Conservation (phyloP, 2,113 vertebrate species). For the Cryptomyrus ogoouensis region DNA sequence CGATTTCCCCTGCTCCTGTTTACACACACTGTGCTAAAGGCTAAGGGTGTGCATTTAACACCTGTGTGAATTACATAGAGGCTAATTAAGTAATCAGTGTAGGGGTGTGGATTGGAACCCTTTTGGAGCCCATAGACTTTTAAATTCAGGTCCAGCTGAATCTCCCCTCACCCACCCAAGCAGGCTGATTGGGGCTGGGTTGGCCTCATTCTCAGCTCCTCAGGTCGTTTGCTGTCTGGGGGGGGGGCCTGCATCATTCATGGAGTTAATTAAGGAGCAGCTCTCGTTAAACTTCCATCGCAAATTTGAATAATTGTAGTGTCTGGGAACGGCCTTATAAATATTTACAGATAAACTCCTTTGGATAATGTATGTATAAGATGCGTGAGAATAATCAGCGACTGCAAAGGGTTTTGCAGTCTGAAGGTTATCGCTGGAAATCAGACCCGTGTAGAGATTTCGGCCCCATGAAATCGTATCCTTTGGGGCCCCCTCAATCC, state of each 20-base stretch:
- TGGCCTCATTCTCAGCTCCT: not conserved
- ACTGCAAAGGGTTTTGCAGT: not conserved
- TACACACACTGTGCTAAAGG: not conserved
- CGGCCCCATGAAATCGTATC: not conserved
- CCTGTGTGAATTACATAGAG: not conserved
- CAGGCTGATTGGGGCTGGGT: not conserved
- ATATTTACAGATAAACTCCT: slow-evolving; percentile 10
- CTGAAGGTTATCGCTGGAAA: not conserved
- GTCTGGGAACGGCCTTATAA: not conserved
- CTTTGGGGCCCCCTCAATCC: not conserved
- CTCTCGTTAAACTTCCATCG: not conserved
- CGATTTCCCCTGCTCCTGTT: not conserved
- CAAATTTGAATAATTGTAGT: slow-evolving; percentile 11
- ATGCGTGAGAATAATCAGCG: not conserved
- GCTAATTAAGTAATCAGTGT: not conserved
- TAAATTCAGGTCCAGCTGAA: not conserved
- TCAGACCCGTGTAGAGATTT: not conserved
- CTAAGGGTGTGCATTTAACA: not conserved
- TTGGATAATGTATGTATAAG: not conserved
- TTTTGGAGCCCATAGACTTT: not conserved
- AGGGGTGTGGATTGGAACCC: not conserved
- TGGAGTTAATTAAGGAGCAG: not conserved
- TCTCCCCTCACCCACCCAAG: too few species aligned
- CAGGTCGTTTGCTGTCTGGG: not conserved
- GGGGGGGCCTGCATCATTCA: not conserved